Conservation (phyloP, 2,888 invertebrate genomes). For the Acanthosepion esculentum region DNA sequence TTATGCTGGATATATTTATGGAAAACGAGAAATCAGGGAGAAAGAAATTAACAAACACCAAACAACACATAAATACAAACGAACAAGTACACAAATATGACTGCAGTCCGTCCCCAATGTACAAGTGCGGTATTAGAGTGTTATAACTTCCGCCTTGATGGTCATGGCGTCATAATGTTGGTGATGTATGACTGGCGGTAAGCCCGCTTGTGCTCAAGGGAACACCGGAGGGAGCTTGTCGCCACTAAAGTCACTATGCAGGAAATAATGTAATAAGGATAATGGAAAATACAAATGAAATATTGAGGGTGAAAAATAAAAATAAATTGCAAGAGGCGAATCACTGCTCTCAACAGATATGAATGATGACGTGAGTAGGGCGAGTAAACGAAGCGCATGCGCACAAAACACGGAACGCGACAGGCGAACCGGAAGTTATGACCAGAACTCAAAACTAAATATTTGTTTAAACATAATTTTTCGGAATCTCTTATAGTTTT, state of each 20-base stretch:
- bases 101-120: conserved; percentile 12
- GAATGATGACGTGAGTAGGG: background rate
- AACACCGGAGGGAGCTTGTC: background rate
- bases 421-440: background rate
- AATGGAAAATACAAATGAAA: conserved; percentile 33
- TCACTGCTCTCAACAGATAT: background rate
- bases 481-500: too few relatives aligned
- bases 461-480: too few relatives aligned
- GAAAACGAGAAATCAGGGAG: background rate
- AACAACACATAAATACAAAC: background rate
- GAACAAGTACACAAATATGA: background rate
- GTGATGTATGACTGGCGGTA: conserved; percentile 18
- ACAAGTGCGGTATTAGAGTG: background rate
- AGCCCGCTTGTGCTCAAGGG: conserved; percentile 8
- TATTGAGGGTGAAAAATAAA: background rate
- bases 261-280: conserved; percentile 22
- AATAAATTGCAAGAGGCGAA: background rate
- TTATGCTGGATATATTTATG: background rate
- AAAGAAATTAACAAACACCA: background rate
- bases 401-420: background rate
- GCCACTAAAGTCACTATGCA: conserved; percentile 6
- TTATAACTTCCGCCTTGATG: conserved; percentile 9
- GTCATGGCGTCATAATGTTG: background rate
- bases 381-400: background rate
- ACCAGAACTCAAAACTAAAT: too few relatives aligned